Percentiles rank a stretch among this genome's conserved stretches.
phyloP scores from a whole-genome alignment of 2,797 vertebrate genomes.

The Cyclopterus lumpus region DNA sequence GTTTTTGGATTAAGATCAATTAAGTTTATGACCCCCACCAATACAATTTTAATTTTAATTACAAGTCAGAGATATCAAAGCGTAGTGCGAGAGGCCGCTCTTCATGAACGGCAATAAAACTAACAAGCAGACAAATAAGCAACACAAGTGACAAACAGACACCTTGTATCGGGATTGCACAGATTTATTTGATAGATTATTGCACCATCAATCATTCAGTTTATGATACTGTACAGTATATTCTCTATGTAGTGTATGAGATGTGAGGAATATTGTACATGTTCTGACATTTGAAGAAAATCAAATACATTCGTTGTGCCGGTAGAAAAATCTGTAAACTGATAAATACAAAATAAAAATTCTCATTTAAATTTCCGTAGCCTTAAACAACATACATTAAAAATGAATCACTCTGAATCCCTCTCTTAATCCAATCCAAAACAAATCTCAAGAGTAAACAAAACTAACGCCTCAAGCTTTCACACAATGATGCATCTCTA shows the following conservation, averaged over 20 bases:
- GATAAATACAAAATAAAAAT: slow-evolving; percentile 21
- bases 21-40: not conserved
- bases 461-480: not conserved
- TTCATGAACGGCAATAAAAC: slow-evolving; percentile 38
- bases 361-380: not conserved
- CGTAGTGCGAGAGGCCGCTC: not conserved
- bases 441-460: slow-evolving; percentile 14
- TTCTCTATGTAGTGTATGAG: slow-evolving; percentile 42
- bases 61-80: slow-evolving; percentile 26
- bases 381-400: slow-evolving; percentile 14
- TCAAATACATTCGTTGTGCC: slow-evolving; percentile 54
- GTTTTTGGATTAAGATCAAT: slow-evolving; percentile 48
- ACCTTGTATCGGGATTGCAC: slow-evolving; percentile 39
- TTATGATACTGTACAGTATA: slow-evolving; percentile 32
- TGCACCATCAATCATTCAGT: slow-evolving; percentile 40
- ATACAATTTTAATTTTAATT: slow-evolving; percentile 31
- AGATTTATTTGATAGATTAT: slow-evolving; percentile 65
- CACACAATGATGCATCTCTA: not conserved
- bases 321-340: slow-evolving; percentile 44
- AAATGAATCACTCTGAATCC: not conserved
- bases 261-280: slow-evolving; percentile 9
- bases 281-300: slow-evolving; percentile 40
- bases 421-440: not conserved
- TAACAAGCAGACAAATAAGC: slow-evolving; percentile 24
- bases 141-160: slow-evolving; percentile 32